Percentiles rank a stretch among this genome's conserved stretches.
Conservation (phyloP, 2,888 invertebrate species). For the Chrysolina oricalcia region DNA sequence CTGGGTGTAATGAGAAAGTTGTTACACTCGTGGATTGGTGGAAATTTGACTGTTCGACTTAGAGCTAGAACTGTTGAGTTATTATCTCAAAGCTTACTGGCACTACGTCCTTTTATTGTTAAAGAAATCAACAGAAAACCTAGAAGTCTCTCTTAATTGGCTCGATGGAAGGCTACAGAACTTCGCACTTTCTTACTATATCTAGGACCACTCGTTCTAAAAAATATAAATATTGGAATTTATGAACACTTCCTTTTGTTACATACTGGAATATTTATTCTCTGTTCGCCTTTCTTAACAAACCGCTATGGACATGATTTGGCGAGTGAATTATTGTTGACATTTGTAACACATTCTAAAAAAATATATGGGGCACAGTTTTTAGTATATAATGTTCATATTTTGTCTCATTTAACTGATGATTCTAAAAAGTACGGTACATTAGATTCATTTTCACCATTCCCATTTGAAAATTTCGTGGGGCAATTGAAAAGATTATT, state of each 20-base stretch:
- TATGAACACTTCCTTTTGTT: constrained; percentile 32
- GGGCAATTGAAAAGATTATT: constrained; percentile 43
- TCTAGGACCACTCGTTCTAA: constrained; percentile 30
- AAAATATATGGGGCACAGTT: constrained; percentile 50
- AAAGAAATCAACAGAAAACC: constrained; percentile 36
- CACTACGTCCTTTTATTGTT: constrained; percentile 22
- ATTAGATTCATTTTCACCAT: no score
- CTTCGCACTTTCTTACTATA: constrained; percentile 33
- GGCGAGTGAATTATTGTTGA: constrained; percentile 28
- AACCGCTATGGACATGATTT: constrained; percentile 22
- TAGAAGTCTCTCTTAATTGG: constrained; percentile 30
- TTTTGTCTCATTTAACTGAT: constrained; percentile 48
- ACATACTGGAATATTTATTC: constrained; percentile 33
- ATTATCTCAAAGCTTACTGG: constrained; percentile 27
- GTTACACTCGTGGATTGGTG: constrained; percentile 35
- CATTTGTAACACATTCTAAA: constrained; percentile 33
- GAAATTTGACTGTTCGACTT: constrained; percentile 33
- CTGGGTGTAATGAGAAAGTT: no score
- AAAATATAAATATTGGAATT: constrained; percentile 33
- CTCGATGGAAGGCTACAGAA: constrained; percentile 34
- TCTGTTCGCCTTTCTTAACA: constrained; percentile 24
- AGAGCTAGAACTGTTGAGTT: constrained; percentile 22
- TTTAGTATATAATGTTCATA: constrained; percentile 49
- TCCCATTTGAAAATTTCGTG: constrained; percentile 51
- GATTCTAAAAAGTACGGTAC: constrained; percentile 51